Base-by-base conservation (phyloP, 2,113 vertebrate species). In the Petroica traversi region DNA sequence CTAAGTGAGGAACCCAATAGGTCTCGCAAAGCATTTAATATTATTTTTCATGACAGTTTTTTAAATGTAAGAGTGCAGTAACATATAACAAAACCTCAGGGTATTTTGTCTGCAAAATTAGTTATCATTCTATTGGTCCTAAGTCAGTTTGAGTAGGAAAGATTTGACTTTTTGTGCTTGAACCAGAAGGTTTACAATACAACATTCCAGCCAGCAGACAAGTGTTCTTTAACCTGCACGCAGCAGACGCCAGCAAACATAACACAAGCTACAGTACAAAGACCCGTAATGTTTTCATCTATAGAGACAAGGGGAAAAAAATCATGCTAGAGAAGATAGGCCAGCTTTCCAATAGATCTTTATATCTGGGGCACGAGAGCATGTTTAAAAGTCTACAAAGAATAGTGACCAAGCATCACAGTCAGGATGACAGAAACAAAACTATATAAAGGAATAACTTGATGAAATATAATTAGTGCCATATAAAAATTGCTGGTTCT, bases 191-290 rank as follows among this genome's bases (percentile, higher is more conserved):
- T 96, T 97, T 97, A 80, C 64, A 89, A 26, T 93, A 80, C 71
- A 95, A 48, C 95, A 91, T 95, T 97, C 95, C 96, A 96, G 78
- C 79, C 96, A 97, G 97, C 97, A 97, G 96, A 98, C 96, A 97
- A 96, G 95, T 89, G 73, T 98, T 98, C 97, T 98, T 97, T 98
- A 98, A 98, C 97, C 97, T 93, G 93, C 91, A 68, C 92, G 92
- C 78, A 72, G 93, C 97, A 91, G 96, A 97, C 59, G n/a, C 86
- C 97, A 97, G 97, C 97, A 98, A 98, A 98, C 95, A 95, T 97
- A 96, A 95, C 81, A 84, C 90, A 88, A 40, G 90, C 85, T 88
- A 9, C 95, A 95, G 92, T 97, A 96, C 97, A 97, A 98, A 98
- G 97, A 96, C 87, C n/a, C 55, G 97, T 97, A 95, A 97, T 94